A percentile compares a stretch with the other conserved stretches of the same genome.
Conservation (phyloP, 2,113 vertebrate species). For the Nothobranchius furzeri region DNA sequence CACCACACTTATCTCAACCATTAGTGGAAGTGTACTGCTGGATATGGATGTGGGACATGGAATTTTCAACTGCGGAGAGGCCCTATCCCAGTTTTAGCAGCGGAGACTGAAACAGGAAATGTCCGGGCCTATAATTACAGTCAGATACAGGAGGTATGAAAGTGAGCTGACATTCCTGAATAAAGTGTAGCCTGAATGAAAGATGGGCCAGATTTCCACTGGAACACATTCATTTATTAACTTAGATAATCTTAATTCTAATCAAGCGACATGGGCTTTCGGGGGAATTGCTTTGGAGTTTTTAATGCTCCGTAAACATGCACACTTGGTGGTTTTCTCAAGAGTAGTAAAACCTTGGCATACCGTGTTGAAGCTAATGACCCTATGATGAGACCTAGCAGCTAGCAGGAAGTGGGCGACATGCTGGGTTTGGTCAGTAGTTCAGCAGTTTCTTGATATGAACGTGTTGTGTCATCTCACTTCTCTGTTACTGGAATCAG, state of each 20-base stretch:
- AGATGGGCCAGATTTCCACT: conserved; percentile 53
- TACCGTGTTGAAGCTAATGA: conserved; percentile 19
- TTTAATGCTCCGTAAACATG: too few species aligned
- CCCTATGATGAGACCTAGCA: conserved; percentile 32
- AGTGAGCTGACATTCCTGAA: conserved; percentile 66
- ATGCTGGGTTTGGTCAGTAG: conserved; percentile 44
- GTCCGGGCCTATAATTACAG: conserved; percentile 67
- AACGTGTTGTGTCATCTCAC: conserved; percentile 60
- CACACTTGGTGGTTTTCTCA: conserved; percentile 14
- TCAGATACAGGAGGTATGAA: conserved; percentile 67
- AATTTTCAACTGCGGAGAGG: conserved; percentile 18
- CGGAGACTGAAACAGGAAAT: conserved; percentile 57
- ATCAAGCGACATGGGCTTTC: conserved; percentile 11
- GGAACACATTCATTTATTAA: conserved; percentile 58
- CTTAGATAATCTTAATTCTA: conserved; percentile 50
- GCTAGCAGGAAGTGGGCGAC: conserved; percentile 47
- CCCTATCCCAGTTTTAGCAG: conserved; percentile 44
- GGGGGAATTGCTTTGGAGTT: too few species aligned
- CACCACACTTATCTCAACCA: conserved; percentile 48
- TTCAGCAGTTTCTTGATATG: conserved; percentile 53
- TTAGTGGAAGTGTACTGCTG: conserved; percentile 17
- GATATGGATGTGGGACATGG: conserved; percentile 29
- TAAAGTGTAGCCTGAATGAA: conserved; percentile 42
- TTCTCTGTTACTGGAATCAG: conserved; percentile 57
- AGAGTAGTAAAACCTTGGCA: conserved; percentile 12